Conservation (phyloP, 1,140 invertebrate genomes). For the Micrasema minimum region DNA sequence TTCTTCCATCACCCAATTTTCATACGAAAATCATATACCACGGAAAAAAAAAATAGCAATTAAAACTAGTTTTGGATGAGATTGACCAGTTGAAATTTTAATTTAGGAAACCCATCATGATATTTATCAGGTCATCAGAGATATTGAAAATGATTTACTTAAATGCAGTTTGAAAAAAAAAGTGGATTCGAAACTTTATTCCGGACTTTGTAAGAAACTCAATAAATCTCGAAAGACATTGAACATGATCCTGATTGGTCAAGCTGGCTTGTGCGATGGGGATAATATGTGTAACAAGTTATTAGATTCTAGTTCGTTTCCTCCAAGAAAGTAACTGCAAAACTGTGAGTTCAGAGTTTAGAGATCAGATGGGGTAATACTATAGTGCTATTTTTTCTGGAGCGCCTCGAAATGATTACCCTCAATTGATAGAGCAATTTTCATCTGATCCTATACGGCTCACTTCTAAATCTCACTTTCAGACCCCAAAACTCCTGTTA, state of each 20-base stretch:
- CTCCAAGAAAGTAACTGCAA: neutral
- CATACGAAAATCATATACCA: slow-evolving; percentile 18
- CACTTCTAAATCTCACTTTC: neutral
- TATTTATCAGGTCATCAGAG: slow-evolving; percentile 12
- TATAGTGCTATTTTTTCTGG: slow-evolving; percentile 43
- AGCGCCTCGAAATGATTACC: slow-evolving; percentile 37
- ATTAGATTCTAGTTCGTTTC: slow-evolving; percentile 3
- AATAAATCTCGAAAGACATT: slow-evolving; percentile 29
- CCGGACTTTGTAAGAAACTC: slow-evolving; percentile 29
- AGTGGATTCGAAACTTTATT: neutral
- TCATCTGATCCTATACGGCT: neutral
- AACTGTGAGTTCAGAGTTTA: slow-evolving; percentile 2
- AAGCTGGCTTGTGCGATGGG: slow-evolving; percentile 35
- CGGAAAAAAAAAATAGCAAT: slow-evolving; percentile 24
- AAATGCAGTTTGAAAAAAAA: slow-evolving; percentile 2
- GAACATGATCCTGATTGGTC: slow-evolving; percentile 47
- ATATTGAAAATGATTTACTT: slow-evolving; percentile 13
- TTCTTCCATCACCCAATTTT: slow-evolving; percentile 1
- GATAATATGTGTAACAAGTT: slow-evolving; percentile 21
- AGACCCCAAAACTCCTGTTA: neutral
- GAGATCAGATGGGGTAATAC: slow-evolving; percentile 23
- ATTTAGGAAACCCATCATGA: slow-evolving; percentile 27
- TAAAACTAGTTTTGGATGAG: neutral
- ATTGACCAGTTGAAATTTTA: slow-evolving; percentile 12
- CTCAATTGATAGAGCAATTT: slow-evolving; percentile 15